Evolutionary conservation across 2,888 invertebrate genomes (phyloP).

Genomic region (Hedychridium roseum): DNA sequence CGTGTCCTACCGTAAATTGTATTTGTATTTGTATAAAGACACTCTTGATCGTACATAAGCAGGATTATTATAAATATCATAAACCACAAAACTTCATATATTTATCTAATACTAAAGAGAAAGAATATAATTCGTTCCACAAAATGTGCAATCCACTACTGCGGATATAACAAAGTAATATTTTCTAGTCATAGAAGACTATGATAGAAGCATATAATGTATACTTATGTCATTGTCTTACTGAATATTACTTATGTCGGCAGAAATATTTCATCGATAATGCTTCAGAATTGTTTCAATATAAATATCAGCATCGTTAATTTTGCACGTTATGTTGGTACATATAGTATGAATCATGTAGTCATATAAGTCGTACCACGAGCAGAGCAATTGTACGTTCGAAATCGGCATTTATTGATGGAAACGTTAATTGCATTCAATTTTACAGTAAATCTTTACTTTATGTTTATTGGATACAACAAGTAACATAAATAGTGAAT

Average conservation of each 20-base stretch:
- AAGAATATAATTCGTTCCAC: neutral
- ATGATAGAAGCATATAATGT: slow-evolving; percentile 15
- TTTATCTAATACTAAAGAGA: neutral
- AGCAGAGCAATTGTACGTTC: slow-evolving; percentile 25
- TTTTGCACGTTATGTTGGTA: slow-evolving; percentile 26
- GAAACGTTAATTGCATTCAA: slow-evolving; percentile 30
- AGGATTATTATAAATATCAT: neutral
- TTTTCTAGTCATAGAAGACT: slow-evolving; percentile 33
- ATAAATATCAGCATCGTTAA: slow-evolving; percentile 1
- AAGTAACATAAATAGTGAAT: too few relatives aligned
- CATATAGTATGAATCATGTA: slow-evolving; percentile 31
- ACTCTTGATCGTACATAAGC: neutral
- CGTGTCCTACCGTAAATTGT: slow-evolving; percentile 1
- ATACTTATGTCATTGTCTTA: slow-evolving; percentile 10
- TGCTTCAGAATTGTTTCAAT: neutral
- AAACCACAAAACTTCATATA: neutral
- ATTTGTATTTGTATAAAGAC: neutral
- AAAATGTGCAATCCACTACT: neutral
- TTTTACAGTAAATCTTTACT: too few relatives aligned
- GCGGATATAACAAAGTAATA: slow-evolving; percentile 9
- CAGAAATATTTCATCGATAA: neutral
- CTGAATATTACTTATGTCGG: neutral
- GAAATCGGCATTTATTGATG: slow-evolving; percentile 32
- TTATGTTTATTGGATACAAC: too few relatives aligned
- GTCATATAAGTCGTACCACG: slow-evolving; percentile 42